A percentile compares a stretch with the other conserved stretches of the same genome.
phyloP scores from a whole-genome alignment of 2,113 vertebrate species.

The Eudyptes chrysolophus region DNA sequence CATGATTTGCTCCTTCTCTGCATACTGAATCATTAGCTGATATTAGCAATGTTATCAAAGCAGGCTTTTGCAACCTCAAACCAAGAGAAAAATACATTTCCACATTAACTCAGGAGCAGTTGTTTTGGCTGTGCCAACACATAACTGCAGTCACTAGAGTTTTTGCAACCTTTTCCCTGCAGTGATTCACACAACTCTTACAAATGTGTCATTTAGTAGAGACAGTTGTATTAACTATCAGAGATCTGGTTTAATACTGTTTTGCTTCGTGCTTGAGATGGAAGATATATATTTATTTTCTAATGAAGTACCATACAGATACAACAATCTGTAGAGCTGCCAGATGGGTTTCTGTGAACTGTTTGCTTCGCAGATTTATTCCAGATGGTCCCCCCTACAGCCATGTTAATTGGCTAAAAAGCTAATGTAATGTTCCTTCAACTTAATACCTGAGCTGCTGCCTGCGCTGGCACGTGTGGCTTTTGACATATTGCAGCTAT shows the following conservation, averaged over 20 bases:
- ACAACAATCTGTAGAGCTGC: not conserved
- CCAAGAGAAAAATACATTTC: not conserved
- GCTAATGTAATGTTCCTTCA: not conserved
- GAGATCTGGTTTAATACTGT: not conserved
- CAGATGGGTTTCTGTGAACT: conserved; percentile 15
- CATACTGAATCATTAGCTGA: not conserved
- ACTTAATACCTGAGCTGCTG: not conserved
- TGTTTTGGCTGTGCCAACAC: not conserved
- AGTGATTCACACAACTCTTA: not conserved
- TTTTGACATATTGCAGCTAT: not conserved
- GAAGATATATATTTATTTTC: not conserved
- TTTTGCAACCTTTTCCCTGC: not conserved
- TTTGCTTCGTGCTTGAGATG: not conserved
- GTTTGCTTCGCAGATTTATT: conserved; percentile 17
- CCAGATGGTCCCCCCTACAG: not conserved
- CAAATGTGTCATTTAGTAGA: not conserved
- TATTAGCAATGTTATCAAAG: not conserved
- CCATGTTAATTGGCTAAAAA: conserved; percentile 41
- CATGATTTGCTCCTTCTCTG: not conserved
- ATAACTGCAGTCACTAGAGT: not conserved
- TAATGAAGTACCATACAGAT: not conserved
- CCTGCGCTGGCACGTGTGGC: not conserved
- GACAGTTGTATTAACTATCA: not conserved
- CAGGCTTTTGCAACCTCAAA: not conserved
- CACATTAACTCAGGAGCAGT: not conserved